Conservation (phyloP, 2,797 vertebrate species). For the Poeciliopsis paucimaculata region DNA sequence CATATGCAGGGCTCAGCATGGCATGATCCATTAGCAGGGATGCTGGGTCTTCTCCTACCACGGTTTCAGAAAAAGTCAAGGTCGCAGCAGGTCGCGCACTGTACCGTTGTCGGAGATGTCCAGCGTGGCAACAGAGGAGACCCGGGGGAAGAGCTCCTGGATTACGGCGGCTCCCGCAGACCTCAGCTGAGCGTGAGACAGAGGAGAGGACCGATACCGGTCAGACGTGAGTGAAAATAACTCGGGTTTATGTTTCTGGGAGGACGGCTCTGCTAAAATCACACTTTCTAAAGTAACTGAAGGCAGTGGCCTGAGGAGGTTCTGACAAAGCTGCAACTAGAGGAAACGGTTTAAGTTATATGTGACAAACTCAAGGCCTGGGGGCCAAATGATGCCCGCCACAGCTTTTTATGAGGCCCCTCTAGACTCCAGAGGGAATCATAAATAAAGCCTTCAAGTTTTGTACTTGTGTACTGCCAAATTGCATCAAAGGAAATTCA, state of each 20-base stretch:
- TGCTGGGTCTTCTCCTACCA: constrained; percentile 16
- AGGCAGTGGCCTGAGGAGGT: neutral
- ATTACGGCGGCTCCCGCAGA: constrained; percentile 88
- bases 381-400: too few relatives aligned
- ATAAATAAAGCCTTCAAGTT: too few relatives aligned
- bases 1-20: constrained; percentile 24
- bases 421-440: too few relatives aligned
- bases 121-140: constrained; percentile 86
- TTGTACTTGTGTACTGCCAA: too few relatives aligned
- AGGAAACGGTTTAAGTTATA: neutral
- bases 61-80: constrained; percentile 45
- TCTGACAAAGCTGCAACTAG: neutral
- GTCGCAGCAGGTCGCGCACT: constrained; percentile 33
- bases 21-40: constrained; percentile 33
- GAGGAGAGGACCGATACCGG: constrained; percentile 34
- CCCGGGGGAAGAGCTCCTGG: constrained; percentile 86
- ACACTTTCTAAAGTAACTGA: neutral
- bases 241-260: constrained; percentile 48
- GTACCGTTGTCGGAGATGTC: constrained; percentile 92
- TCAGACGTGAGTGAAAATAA: constrained; percentile 43
- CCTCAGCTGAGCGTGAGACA: constrained; percentile 79
- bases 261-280: constrained; percentile 45
- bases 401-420: too few relatives aligned
- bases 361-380: too few relatives aligned
- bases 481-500: too few relatives aligned